Evolutionary conservation across 2,797 vertebrate species (phyloP).

Genomic region (Enteromius treurensis): DNA sequence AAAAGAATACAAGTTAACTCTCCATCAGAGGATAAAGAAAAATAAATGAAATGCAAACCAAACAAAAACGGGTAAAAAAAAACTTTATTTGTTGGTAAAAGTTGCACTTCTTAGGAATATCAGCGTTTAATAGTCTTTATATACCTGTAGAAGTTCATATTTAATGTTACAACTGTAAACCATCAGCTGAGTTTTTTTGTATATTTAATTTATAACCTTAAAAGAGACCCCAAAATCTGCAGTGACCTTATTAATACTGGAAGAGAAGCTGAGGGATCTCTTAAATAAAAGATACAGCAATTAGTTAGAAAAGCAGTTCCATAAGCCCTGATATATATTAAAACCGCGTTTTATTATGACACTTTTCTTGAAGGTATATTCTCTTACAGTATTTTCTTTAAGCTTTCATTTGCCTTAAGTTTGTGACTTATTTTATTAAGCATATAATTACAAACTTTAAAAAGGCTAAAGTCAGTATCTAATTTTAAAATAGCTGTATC

Average conservation of each 20-base stretch:
- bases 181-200: background rate
- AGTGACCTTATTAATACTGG: constrained; percentile 11
- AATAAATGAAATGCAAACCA: background rate
- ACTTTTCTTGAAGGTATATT: background rate
- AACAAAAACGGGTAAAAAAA: too few species aligned
- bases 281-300: constrained; percentile 10
- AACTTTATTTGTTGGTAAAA: background rate
- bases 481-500: background rate
- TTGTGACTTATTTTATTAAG: constrained; percentile 1
- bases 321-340: background rate
- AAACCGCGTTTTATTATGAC: background rate
- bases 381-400: background rate
- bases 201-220: background rate
- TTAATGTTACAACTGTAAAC: background rate
- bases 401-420: background rate
- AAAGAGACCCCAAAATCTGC: background rate
- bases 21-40: background rate
- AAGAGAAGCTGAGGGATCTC: background rate
- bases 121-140: background rate
- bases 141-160: background rate
- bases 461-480: constrained; percentile 5
- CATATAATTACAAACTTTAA: background rate
- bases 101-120: background rate
- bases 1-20: too few species aligned
- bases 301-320: constrained; percentile 1